Conservation (phyloP, 2,113 vertebrate species). For the Bubo blakistoni region DNA sequence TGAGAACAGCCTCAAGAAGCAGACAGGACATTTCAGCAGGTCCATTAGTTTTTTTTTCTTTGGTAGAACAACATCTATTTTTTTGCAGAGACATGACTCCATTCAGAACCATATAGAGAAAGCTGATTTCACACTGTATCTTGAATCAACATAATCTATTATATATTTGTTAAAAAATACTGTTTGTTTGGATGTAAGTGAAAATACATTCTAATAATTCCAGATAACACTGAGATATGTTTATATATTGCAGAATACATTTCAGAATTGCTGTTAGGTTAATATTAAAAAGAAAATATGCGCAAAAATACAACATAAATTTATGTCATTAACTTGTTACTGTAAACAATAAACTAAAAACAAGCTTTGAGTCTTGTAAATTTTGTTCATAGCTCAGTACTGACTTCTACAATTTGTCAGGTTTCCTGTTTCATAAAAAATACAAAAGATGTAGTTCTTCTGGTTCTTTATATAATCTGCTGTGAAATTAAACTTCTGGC, state of each 20-base stretch:
- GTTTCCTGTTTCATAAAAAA: neutral
- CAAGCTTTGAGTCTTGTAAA: neutral
- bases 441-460: neutral
- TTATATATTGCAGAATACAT: neutral
- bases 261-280: neutral
- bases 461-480: neutral
- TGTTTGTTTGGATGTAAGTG: neutral
- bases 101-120: neutral
- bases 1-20: neutral
- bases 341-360: neutral
- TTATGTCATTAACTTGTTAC: neutral
- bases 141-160: neutral
- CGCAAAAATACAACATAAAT: neutral
- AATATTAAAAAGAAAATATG: neutral
- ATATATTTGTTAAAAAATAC: neutral
- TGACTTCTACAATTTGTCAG: neutral
- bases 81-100: neutral
- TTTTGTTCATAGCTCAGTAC: neutral
- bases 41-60: neutral
- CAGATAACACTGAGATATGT: neutral
- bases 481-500: neutral
- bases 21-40: neutral
- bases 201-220: neutral
- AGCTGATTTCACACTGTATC: neutral
- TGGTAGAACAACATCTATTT: neutral